Evolutionary conservation across 2,113 vertebrate genomes (phyloP), one percentile per base, ranked within the genome.

Genomic region (Petroica traversi): DNA sequence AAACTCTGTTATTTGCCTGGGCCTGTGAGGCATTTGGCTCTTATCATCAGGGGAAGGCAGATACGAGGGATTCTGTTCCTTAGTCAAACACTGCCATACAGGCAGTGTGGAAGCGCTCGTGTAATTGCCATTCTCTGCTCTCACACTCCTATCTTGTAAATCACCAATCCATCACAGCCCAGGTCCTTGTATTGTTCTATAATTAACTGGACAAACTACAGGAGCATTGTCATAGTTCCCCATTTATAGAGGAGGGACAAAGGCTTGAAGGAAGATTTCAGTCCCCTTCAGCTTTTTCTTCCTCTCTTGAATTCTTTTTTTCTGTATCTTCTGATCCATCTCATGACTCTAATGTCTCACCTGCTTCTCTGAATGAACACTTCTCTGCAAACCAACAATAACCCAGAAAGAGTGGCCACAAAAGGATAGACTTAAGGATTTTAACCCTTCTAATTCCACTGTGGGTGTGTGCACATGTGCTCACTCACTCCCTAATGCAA

Each of bases 131-230:
- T 97, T 96, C 97, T 97, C 93, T 94, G 55, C 97, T 97, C 98
- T 98, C 84, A 58, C 84, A 97, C 93, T 94, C 97, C 97, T 98
- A 98, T 97, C 98, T 98, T 96, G 98, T 98, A 97, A 97, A 98
- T 97, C 96, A 78, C 93, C 97, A 96, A 99, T 99, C 98, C 97
- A 98, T 99, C 98, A 99, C 86, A 78, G 95, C 96, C 72, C 51
- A 96, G 69, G 82, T 94, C 97, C 97, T 97, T 3, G 85, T 97
- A 98, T 98, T 98, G 98, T 98, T 97, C 98, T 96, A 79, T 96
- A 97, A 98, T 97, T 97, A 98, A 98, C 98, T 97, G 93, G 92
- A 95, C 97, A 98, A 98, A 97, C 92, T 88, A 75, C 92, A 91
- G 69, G 66, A 94, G 87, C 80, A 95, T 97, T 97, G 95, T 94